Conservation (phyloP, 2,113 vertebrate species). For the Misgurnus mizolepis region DNA sequence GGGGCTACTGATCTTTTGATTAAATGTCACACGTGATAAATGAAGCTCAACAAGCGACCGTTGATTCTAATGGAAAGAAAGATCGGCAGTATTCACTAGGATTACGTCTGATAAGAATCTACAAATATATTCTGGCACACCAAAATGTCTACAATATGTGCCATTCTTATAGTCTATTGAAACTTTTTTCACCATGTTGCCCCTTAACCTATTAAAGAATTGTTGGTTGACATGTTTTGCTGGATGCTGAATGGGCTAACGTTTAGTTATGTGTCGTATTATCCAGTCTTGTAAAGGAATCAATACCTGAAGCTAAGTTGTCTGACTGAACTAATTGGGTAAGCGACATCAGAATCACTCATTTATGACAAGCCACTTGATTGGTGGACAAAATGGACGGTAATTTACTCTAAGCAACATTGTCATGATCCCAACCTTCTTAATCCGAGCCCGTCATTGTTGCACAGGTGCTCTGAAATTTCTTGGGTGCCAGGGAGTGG, state of each 20-base stretch:
- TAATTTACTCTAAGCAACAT: no score
- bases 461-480: no score
- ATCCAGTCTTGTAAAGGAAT: constrained; percentile 54
- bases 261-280: constrained; percentile 63
- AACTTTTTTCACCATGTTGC: constrained; percentile 43
- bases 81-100: constrained; percentile 45
- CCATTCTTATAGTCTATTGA: background rate
- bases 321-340: constrained; percentile 65
- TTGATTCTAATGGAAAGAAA: constrained; percentile 43
- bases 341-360: constrained; percentile 47
- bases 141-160: constrained; percentile 16
- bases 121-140: constrained; percentile 5
- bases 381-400: no score
- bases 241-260: constrained; percentile 42
- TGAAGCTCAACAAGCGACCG: constrained; percentile 40
- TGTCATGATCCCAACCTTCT: no score
- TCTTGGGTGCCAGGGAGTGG: no score
- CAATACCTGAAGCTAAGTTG: constrained; percentile 61
- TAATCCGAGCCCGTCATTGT: no score
- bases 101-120: constrained; percentile 27
- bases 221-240: constrained; percentile 45
- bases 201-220: constrained; percentile 36
- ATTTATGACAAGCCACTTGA: no score
- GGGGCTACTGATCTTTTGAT: constrained; percentile 55
- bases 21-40: constrained; percentile 56